Percentiles rank a stretch among this genome's conserved stretches.
phyloP scores from a whole-genome alignment of 2,113 vertebrate genomes.

The Felis chaus region DNA sequence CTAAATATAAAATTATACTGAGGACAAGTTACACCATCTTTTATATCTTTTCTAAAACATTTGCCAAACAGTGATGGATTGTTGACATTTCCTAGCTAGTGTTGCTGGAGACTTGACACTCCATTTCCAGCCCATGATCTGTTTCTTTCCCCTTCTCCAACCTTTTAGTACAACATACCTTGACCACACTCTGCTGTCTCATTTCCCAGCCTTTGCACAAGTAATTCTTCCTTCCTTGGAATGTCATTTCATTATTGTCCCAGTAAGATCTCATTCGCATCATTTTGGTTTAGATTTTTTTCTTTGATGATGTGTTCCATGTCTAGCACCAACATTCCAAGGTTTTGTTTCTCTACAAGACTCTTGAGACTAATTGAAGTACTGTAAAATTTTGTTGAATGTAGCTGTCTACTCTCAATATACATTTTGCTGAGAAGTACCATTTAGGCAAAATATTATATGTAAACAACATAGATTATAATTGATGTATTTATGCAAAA shows the following conservation, averaged over 20 bases:
- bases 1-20: not conserved
- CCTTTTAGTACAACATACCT: not conserved
- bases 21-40: not conserved
- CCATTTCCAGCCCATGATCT: not conserved
- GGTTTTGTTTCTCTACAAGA: not conserved
- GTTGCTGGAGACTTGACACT: not conserved
- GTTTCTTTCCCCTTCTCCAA: not conserved
- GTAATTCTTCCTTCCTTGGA: not conserved
- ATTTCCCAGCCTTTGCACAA: not conserved
- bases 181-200: not conserved
- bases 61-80: not conserved
- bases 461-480: not conserved
- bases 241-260: not conserved
- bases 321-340: not conserved
- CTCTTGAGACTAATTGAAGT: not conserved
- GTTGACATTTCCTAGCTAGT: not conserved
- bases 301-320: not conserved
- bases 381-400: not conserved
- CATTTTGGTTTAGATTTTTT: not conserved
- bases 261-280: not conserved
- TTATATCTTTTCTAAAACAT: not conserved
- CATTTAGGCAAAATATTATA: not conserved
- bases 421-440: not conserved
- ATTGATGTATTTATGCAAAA: not conserved
- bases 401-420: not conserved